These are phyloP conservation scores for Prolemur simus DNA, from an alignment of 2,113 vertebrate genomes.

Conservation along the genomic window DNA sequence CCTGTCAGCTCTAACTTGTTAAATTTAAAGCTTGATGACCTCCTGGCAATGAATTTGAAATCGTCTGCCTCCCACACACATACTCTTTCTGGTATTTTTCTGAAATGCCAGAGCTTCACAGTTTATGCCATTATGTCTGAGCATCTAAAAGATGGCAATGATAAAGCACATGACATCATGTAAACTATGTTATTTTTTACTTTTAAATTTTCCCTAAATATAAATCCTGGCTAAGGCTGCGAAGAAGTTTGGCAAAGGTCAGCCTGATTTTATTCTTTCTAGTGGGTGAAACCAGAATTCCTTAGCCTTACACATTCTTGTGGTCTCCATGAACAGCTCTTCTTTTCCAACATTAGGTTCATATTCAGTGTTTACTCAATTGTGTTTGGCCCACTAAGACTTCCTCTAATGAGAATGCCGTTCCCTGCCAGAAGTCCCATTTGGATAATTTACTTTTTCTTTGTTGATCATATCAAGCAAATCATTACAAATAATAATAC, in stretches of 20 bases:
- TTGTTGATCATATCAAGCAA: constrained; percentile 66
- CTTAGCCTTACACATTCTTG: constrained; percentile 28
- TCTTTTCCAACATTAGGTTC: constrained; percentile 22
- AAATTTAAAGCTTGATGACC: not conserved
- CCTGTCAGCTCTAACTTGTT: not conserved
- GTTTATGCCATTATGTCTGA: not conserved
- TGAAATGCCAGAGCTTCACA: not conserved
- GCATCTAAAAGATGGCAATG: not conserved
- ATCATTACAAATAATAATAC: constrained; percentile 68
- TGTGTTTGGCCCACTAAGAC: not conserved
- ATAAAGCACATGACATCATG: not conserved
- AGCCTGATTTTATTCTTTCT: not conserved
- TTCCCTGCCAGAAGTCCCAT: constrained; percentile 62
- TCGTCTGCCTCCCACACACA: not conserved
- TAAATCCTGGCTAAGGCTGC: constrained; percentile 16
- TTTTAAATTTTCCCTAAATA: constrained; percentile 42
- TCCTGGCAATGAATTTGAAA: not conserved
- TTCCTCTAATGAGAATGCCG: constrained; percentile 19
- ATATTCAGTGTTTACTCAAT: constrained; percentile 33
- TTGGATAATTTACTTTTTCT: constrained; percentile 69
- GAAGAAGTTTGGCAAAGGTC: constrained; percentile 38
- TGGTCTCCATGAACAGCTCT: not conserved
- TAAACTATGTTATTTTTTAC: constrained; percentile 37
- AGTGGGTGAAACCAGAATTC: constrained; percentile 47
- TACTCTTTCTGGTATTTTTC: not conserved